These are phyloP conservation scores for Eupithecia abbreviata DNA, from an alignment of 2,888 invertebrate genomes.

Conservation along the genomic window DNA sequence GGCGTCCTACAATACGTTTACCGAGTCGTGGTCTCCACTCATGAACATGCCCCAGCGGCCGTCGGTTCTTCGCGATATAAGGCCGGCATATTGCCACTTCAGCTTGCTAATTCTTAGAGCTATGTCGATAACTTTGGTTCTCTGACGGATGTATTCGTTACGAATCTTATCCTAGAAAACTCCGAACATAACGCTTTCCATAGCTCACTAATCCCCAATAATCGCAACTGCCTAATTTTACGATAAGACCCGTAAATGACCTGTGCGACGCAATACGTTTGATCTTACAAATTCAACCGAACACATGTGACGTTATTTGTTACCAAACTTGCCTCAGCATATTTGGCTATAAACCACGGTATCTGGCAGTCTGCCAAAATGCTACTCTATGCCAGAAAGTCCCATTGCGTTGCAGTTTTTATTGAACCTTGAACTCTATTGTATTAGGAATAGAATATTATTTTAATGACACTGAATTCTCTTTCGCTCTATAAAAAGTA, in stretches of 20 bases:
- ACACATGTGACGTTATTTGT: slow-evolving; percentile 47
- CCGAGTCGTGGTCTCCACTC: too few relatives aligned
- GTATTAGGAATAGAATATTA: slow-evolving; percentile 6
- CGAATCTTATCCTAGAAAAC: too few relatives aligned
- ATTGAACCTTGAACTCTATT: slow-evolving; percentile 27
- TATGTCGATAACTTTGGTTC: too few relatives aligned
- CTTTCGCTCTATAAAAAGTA: not conserved
- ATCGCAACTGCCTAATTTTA: not conserved
- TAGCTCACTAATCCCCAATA: not conserved
- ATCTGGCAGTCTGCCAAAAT: slow-evolving; percentile 51
- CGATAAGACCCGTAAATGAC: not conserved
- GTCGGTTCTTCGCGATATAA: too few relatives aligned
- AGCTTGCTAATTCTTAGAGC: too few relatives aligned
- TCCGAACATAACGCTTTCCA: not conserved
- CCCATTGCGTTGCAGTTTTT: not conserved
- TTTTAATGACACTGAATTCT: not conserved
- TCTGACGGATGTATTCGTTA: too few relatives aligned
- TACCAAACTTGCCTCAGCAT: slow-evolving; percentile 46
- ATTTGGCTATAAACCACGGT: slow-evolving; percentile 49
- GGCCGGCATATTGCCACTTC: too few relatives aligned
- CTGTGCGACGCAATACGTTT: slow-evolving; percentile 1
- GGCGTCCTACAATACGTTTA: too few relatives aligned
- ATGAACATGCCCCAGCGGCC: too few relatives aligned
- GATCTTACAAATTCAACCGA: slow-evolving; percentile 41
- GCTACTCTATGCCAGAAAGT: not conserved